Evolutionary conservation across 1,140 invertebrate species (phyloP).

Genomic region (Megalopta genalis): DNA sequence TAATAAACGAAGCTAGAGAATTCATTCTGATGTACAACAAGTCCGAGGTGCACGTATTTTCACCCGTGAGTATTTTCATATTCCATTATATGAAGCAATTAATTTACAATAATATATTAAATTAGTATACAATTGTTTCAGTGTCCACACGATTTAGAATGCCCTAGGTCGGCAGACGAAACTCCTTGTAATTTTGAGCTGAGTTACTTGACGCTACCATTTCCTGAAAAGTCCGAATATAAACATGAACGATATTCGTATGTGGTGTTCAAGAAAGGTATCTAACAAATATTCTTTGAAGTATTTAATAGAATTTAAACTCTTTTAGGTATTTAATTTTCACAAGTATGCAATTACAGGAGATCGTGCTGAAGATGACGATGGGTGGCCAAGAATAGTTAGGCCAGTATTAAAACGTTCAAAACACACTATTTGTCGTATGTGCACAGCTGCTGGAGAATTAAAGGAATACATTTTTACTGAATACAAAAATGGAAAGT

Average conservation of each 20-base stretch:
- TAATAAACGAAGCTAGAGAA: constrained; percentile 87
- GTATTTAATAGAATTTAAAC: no score
- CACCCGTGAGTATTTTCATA: constrained; percentile 83
- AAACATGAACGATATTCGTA: constrained; percentile 85
- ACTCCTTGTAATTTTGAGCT: constrained; percentile 90
- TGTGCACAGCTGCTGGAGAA: constrained; percentile 88
- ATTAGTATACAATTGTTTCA: constrained; percentile 71
- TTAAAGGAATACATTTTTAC: constrained; percentile 90
- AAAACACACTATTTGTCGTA: constrained; percentile 87
- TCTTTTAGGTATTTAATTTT: not conserved
- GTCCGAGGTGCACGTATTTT: constrained; percentile 82
- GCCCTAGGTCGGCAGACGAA: constrained; percentile 83
- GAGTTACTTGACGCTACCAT: constrained; percentile 82
- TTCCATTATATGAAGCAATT: not conserved
- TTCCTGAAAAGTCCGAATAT: constrained; percentile 74
- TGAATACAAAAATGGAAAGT: constrained; percentile 87
- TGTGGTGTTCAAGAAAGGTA: constrained; percentile 89
- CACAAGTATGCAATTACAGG: constrained; percentile 65
- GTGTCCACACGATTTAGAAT: constrained; percentile 90
- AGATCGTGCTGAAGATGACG: constrained; percentile 74
- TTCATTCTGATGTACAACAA: constrained; percentile 83
- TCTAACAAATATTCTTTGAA: not conserved
- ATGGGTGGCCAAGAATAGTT: constrained; percentile 90
- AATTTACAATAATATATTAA: not conserved
- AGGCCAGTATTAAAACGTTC: constrained; percentile 83